Evolutionary conservation across 2,888 invertebrate species (phyloP), one percentile per base, ranked within the genome.

Genomic region (Escarpia spicata): DNA sequence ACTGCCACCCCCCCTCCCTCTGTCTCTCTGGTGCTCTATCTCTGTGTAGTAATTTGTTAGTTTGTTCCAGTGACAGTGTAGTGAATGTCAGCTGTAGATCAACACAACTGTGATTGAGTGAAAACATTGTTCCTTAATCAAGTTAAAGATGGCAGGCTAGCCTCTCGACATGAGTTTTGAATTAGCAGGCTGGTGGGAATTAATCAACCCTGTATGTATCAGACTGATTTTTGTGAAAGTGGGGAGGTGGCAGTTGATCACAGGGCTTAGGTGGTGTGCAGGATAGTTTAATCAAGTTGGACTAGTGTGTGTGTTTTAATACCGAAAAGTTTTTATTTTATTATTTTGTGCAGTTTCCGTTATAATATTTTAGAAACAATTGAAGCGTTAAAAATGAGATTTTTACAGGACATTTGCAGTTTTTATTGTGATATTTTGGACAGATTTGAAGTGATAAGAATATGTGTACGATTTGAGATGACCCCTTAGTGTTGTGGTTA

Each of bases 121-220:
- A 75, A 75, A 75, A 75, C 75, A 75, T 52, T 75, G 75, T 75
- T 75, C 26, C 75, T 75, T 75, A 75, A 75, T 75, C 75, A 75
- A 75, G 75, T 75, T 75, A 75, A 26, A 75, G 75, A 75, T 26
- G 75, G 6, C 60, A 60, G 60, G 0, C 75, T 6, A n/a, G 26
- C 75, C n/a, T 19, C 26, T 75, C 26, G 75, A 75, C 75, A 75
- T 75, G 75, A 75, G 75, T 75, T 75, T 75, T 75, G 26, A 75
- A 75, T 75, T 75, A 75, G 75, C 75, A 75, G 26, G 6, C 26
- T 75, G 75, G 75, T 26, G 75, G 19, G 75, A 75, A 75, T 75
- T 75, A 19, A 75, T 75, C 75, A 75, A 75, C 19, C 75, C 75
- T 75, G 6, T 75, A 75, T 75, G 75, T 75, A 19, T 26, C 75